Evolutionary conservation across 2,888 invertebrate species (phyloP).

Genomic region (Xiphydria camelus): DNA sequence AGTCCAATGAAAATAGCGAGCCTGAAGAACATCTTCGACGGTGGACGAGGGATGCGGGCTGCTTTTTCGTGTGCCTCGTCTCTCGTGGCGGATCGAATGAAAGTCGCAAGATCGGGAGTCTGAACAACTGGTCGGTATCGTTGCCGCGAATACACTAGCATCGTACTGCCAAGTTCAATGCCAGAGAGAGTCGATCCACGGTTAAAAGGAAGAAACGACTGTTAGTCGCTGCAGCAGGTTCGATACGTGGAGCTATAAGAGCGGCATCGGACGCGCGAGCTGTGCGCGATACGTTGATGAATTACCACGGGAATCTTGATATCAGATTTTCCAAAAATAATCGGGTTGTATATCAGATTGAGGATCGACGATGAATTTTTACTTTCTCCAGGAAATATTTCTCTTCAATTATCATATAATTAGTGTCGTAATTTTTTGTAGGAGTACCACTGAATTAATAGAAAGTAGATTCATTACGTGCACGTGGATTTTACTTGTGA

Average conservation of each 20-base stretch:
- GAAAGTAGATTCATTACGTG: no score
- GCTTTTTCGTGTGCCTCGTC: slow-evolving; percentile 2
- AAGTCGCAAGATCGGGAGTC: slow-evolving; percentile 11
- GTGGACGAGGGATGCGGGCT: slow-evolving; percentile 1
- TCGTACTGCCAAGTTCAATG: slow-evolving; percentile 50
- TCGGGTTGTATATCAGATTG: slow-evolving; percentile 14
- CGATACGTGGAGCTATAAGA: not conserved
- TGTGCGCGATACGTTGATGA: no score
- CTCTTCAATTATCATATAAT: no score
- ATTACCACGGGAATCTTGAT: slow-evolving; percentile 7
- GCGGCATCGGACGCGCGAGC: no score
- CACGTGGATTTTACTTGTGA: no score
- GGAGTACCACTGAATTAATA: no score
- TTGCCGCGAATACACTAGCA: slow-evolving; percentile 48
- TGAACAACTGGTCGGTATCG: slow-evolving; percentile 42
- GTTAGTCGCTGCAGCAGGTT: not conserved
- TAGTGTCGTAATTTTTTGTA: no score
- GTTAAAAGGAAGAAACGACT: slow-evolving; percentile 38
- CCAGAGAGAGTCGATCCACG: slow-evolving; percentile 49
- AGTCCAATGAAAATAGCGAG: slow-evolving; percentile 69
- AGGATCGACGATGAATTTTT: slow-evolving; percentile 4
- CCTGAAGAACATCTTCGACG: slow-evolving; percentile 61
- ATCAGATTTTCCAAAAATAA: slow-evolving; percentile 2
- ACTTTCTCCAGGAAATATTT: slow-evolving; percentile 13
- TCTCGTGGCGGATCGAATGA: slow-evolving; percentile 11